Conservation (phyloP, 2,797 vertebrate species). For the Spinibarbus caldwelli region DNA sequence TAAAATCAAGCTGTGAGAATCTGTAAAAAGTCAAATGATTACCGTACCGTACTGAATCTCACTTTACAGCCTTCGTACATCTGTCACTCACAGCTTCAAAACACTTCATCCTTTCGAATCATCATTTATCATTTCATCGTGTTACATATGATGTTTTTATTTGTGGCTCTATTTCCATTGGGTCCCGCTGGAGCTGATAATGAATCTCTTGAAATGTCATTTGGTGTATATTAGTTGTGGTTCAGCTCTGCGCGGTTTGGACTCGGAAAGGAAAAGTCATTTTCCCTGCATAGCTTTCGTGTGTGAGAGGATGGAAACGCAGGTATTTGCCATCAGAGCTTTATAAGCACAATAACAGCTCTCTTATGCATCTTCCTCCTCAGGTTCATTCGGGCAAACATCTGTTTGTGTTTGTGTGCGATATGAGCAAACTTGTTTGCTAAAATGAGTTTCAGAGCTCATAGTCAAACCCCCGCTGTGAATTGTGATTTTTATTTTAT, state of each 20-base stretch:
- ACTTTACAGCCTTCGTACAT: background rate
- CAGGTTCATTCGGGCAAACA: slow-evolving; percentile 44
- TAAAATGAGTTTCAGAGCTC: background rate
- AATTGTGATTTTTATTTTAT: too few relatives aligned
- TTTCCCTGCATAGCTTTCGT: background rate
- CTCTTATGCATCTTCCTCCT: slow-evolving; percentile 39
- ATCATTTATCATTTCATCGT: background rate
- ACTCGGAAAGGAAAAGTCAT: slow-evolving; percentile 4
- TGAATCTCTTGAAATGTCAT: slow-evolving; percentile 18
- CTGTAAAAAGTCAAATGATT: background rate
- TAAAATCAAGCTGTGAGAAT: background rate
- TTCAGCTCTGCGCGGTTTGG: background rate
- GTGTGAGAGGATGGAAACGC: slow-evolving; percentile 31
- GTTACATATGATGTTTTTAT: slow-evolving; percentile 26
- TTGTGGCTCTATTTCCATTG: background rate
- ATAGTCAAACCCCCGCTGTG: too few relatives aligned
- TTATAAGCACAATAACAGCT: slow-evolving; percentile 50
- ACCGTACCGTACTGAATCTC: background rate
- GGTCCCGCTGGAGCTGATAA: slow-evolving; percentile 18
- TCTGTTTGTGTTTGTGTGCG: slow-evolving; percentile 51
- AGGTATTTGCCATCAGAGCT: slow-evolving; percentile 45
- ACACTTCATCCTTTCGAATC: background rate
- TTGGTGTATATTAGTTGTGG: background rate
- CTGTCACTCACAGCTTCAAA: background rate
- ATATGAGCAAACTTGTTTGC: slow-evolving; percentile 1